Base-by-base conservation (phyloP, 2,113 vertebrate genomes). In the Syngnathus typhle region DNA sequence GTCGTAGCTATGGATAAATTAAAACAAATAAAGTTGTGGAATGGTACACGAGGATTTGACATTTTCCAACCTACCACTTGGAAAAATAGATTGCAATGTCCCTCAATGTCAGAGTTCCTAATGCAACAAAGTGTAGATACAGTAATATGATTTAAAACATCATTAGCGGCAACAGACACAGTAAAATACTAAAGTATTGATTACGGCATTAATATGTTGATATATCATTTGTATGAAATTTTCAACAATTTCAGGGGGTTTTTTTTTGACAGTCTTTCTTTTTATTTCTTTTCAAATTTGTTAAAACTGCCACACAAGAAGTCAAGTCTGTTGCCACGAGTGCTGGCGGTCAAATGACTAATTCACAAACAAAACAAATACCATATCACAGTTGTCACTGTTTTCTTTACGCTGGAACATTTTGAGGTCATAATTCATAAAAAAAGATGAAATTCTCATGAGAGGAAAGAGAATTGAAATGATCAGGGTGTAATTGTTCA, bases 341-440 rank as follows among this genome's bases (percentile, higher is more conserved):
- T 7, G 27, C 55, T 32, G 55, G 7, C 13, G 27, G 55, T 58
- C 27, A 18, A 27, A 56, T 56, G 23, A 36, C 27, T 58, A 18
- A 58, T 58, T 58, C 38, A 23, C 41, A 44, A 62, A 44, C 60
- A 44, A 62, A 44, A 62, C n/a, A 46, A 62, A 62, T 62, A 62
- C 12, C 41, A 44, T 15, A 16, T 44, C 12, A 21, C 6, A 11
- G 60, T 27, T 43, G 21, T 44, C 41, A 13, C 41, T 44, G 39
- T 61, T 61, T 61, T 41, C 27, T 58, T 36, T 55, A 13, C 9
- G 5, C 5, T n/a, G 21, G 41, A 44, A 27, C 41, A 44, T 27
- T 62, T 23, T 62, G 60, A 62, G 60, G 60, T 62, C 10, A 3
- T 44, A 44, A 62, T 6, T 41, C 27, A 39, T 39, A 54, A 54